These are phyloP conservation scores for Tinea semifulvella DNA, from an alignment of 2,888 invertebrate species.

Conservation along the genomic window DNA sequence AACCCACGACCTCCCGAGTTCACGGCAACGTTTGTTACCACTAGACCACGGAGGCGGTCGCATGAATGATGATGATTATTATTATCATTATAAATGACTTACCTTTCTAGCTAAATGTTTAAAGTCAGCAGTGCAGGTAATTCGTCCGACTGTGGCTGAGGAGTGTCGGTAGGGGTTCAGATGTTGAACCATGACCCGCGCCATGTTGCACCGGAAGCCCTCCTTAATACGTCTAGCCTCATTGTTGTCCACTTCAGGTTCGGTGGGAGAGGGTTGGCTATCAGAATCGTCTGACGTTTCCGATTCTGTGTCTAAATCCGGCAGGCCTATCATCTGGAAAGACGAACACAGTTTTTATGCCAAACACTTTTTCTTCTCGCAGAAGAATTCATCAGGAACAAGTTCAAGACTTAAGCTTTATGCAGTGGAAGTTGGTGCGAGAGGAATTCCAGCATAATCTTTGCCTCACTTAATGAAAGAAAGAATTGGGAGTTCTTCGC, in stretches of 20 bases:
- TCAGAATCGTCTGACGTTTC: conserved; percentile 25
- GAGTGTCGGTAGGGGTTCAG: conserved; percentile 89
- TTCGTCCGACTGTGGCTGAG: conserved; percentile 84
- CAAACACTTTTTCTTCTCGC: no score
- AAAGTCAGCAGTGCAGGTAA: conserved; percentile 90
- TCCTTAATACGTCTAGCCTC: conserved; percentile 83
- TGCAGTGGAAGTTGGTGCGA: no score
- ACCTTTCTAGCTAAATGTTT: conserved; percentile 95
- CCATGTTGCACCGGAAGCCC: conserved; percentile 81
- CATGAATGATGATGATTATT: background rate
- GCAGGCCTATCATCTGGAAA: conserved; percentile 48
- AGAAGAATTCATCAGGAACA: no score
- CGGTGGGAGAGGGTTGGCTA: conserved; percentile 20
- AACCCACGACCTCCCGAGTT: no score
- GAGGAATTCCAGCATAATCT: no score
- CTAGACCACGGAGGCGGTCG: background rate
- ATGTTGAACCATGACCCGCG: conserved; percentile 84
- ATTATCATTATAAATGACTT: conserved; percentile 21
- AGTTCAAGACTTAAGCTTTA: no score
- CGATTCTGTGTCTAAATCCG: conserved; percentile 43
- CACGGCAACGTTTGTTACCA: background rate
- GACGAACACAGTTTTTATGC: no score
- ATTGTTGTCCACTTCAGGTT: conserved; percentile 34
- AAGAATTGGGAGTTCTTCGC: no score
- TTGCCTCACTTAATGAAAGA: no score